phyloP scores from a whole-genome alignment of 2,113 vertebrate species.

The Alces alces region DNA sequence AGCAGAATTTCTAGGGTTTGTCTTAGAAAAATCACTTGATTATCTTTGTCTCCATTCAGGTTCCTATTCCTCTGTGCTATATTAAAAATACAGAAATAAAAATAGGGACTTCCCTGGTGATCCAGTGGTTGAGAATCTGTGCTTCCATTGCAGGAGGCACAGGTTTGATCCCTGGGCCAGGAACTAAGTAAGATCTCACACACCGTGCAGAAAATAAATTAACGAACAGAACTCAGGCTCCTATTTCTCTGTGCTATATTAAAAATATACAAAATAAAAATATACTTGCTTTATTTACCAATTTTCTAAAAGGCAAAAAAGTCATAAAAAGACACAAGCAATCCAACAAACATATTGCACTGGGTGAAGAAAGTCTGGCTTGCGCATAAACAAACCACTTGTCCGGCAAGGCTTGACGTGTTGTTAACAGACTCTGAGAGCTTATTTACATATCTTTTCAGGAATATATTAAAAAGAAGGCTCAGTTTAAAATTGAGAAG shows the following conservation, averaged over 20 bases:
- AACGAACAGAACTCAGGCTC: background rate
- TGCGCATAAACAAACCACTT: slow-evolving; percentile 63
- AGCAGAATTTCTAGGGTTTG: background rate
- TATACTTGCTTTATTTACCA: slow-evolving; percentile 84
- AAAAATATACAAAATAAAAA: slow-evolving; percentile 69
- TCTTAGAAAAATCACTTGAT: background rate
- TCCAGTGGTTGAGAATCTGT: background rate
- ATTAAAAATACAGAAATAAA: slow-evolving; percentile 70
- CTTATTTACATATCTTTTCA: slow-evolving; percentile 59
- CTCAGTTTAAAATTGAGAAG: slow-evolving; percentile 78
- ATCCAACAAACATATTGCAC: slow-evolving; percentile 80
- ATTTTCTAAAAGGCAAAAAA: slow-evolving; percentile 84
- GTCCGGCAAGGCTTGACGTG: slow-evolving; percentile 62
- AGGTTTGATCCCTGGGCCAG: background rate
- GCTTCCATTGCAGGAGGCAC: background rate
- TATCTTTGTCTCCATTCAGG: background rate
- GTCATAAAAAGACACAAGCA: slow-evolving; percentile 85
- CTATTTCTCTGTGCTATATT: background rate
- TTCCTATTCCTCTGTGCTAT: background rate
- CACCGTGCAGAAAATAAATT: background rate
- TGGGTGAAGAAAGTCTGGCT: slow-evolving; percentile 73
- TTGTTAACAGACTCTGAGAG: slow-evolving; percentile 61
- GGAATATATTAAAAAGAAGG: slow-evolving; percentile 76
- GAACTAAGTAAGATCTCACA: background rate
- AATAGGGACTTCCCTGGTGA: slow-evolving; percentile 57